These are phyloP conservation scores for Passer montanus DNA, from an alignment of 2,113 vertebrate species.

Conservation along the genomic window DNA sequence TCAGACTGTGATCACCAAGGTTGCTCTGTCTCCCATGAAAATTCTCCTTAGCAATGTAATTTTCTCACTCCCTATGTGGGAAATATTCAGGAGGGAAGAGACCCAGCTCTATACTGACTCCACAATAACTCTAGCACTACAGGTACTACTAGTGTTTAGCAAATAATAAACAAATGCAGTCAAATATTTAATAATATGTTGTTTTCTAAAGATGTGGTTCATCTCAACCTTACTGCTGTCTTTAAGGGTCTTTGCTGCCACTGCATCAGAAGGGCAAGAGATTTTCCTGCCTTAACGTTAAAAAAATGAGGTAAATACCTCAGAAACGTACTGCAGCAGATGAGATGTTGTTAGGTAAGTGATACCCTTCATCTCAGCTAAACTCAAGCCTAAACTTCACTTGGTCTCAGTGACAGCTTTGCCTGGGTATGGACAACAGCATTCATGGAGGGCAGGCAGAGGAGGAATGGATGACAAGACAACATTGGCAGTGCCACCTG, in stretches of 20 bases:
- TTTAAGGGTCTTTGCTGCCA: neutral
- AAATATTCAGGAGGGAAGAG: neutral
- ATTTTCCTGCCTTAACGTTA: neutral
- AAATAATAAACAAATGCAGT: neutral
- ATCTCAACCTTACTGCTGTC: neutral
- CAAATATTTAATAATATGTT: neutral
- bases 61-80: neutral
- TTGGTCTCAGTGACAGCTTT: neutral
- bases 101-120: neutral
- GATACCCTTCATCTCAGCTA: neutral
- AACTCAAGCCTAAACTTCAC: neutral
- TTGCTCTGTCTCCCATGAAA: neutral
- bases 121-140: neutral
- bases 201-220: neutral
- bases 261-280: neutral
- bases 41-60: neutral
- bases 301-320: neutral
- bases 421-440: neutral
- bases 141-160: neutral
- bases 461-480: accelerated
- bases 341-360: neutral
- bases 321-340: neutral
- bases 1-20: neutral
- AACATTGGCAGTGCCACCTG: neutral
- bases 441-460: neutral